Evolutionary conservation across 2,797 vertebrate genomes (phyloP), one percentile per base, ranked within the genome.

Genomic region (Thripadectes ignobilis): DNA sequence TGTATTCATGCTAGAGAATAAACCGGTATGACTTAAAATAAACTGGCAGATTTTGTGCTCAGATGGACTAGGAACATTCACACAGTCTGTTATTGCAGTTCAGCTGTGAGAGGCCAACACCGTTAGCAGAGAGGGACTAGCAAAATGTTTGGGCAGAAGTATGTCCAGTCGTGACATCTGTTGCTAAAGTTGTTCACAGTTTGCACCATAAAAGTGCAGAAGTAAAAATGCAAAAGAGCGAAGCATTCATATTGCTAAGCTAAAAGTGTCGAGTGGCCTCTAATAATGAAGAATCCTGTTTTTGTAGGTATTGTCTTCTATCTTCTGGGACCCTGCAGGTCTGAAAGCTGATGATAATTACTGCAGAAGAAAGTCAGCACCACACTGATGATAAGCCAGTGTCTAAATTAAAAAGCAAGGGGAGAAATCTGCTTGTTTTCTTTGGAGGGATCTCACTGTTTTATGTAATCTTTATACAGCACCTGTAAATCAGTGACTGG

Each of bases 41-140:
- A 82, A 45, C 39, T 85, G 63, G 48, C 93, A 94, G 92, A 93
- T 96, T 95, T 94, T 81, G 90, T 93, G 94, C 92, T 96, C 96
- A 97, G 90, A 95, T 96, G 95, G 92, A 73, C 73, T 55, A 52
- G 88, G 92, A 96, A 93, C 83, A 71, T 66, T 81, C 77, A 57
- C 0, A 0, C 82, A 86, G 88, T 58, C 96, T 97, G 90, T 94
- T 94, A 75, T 21, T 94, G 74, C 92, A 67, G 82, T 88, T 96
- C 77, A 88, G 91, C 91, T 95, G 96, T 68, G 93, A 84, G 83
- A 88, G 88, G 72, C 67, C 89, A 87, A 69, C 81, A 89, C 71
- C 59, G 27, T 82, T 84, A 66, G 26, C 10, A 0, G 83, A 88
- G 66, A 78, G 62, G 79, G 58, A 84, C 82, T 66, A 77, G 73